Evolutionary conservation across 2,888 invertebrate species (phyloP).

Genomic region (Machimus rusticus): DNA sequence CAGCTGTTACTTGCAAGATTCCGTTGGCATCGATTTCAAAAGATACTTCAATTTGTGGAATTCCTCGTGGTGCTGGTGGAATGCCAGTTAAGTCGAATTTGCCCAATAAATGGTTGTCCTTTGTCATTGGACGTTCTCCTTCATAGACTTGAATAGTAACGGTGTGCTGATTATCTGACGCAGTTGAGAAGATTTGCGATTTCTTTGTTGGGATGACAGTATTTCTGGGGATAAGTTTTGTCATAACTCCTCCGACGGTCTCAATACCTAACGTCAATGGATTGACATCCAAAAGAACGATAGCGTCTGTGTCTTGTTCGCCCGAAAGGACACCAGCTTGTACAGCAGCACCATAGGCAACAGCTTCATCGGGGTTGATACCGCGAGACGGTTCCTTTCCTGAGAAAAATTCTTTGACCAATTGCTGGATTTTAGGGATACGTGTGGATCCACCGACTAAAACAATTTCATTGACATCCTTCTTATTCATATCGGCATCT

Average conservation of each 20-base stretch:
- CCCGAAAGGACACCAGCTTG: constrained; percentile 97
- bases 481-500: constrained; percentile 99
- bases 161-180: constrained; percentile 98
- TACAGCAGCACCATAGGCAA: constrained; percentile 97
- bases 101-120: constrained; percentile 97
- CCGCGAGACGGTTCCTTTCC: constrained; percentile 98
- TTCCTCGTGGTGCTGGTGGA: constrained; percentile 92
- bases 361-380: constrained; percentile 99
- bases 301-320: constrained; percentile 95
- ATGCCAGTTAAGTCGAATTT: constrained; percentile 98
- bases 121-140: constrained; percentile 99
- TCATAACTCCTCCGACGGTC: constrained; percentile 99
- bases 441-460: constrained; percentile 98
- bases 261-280: constrained; percentile 99
- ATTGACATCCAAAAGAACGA: constrained; percentile 96
- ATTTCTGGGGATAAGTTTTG: constrained; percentile 96
- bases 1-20: constrained; percentile 95
- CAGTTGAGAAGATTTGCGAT: constrained; percentile 98
- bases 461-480: constrained; percentile 98
- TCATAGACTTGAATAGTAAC: constrained; percentile 99
- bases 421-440: constrained; percentile 96
- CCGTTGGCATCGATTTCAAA: constrained; percentile 96
- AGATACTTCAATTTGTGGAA: constrained; percentile 93
- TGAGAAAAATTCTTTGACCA: constrained; percentile 93
- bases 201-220: constrained; percentile 99